A percentile compares a stretch with the other conserved stretches of the same genome.
Evolutionary conservation across 2,797 vertebrate species (phyloP).

Genomic region (Miichthys miiuy): DNA sequence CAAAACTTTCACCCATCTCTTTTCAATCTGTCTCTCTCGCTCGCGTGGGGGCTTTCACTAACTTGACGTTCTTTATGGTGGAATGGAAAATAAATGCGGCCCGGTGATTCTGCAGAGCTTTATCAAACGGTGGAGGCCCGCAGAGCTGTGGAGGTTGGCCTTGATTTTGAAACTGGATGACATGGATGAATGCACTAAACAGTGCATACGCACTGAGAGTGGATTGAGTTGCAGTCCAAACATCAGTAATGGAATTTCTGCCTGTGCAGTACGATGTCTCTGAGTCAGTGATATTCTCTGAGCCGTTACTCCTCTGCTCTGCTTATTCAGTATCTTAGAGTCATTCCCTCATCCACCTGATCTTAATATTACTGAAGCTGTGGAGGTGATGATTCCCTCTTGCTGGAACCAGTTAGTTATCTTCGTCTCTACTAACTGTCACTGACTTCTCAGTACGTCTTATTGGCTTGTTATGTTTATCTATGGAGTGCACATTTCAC

Average conservation of each 20-base stretch:
- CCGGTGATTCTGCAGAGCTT: constrained; percentile 48
- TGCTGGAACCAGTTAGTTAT: neutral
- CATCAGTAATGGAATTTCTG: constrained; percentile 42
- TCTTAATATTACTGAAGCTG: constrained; percentile 40
- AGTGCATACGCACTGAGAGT: constrained; percentile 27
- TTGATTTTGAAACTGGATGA: constrained; percentile 62
- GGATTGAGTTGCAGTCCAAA: constrained; percentile 34
- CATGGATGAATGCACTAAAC: constrained; percentile 47
- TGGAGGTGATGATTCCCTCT: neutral
- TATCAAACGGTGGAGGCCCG: constrained; percentile 47
- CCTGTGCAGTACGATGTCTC: constrained; percentile 24
- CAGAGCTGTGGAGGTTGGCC: constrained; percentile 33
- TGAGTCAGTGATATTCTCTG: constrained; percentile 12
- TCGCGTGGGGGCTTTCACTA: constrained; percentile 27
- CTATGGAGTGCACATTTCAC: neutral
- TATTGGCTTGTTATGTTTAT: neutral
- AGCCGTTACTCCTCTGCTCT: constrained; percentile 13
- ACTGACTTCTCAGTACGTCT: neutral
- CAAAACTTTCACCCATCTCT: constrained; percentile 65
- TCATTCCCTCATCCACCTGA: constrained; percentile 18
- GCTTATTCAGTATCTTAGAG: constrained; percentile 23
- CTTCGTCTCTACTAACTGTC: neutral
- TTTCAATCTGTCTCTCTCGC: constrained; percentile 53
- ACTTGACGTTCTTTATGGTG: constrained; percentile 20
- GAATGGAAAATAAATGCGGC: constrained; percentile 49